Evolutionary conservation across 2,888 invertebrate genomes (phyloP), one percentile per base, ranked within the genome.

Genomic region (Hemithea aestivaria): DNA sequence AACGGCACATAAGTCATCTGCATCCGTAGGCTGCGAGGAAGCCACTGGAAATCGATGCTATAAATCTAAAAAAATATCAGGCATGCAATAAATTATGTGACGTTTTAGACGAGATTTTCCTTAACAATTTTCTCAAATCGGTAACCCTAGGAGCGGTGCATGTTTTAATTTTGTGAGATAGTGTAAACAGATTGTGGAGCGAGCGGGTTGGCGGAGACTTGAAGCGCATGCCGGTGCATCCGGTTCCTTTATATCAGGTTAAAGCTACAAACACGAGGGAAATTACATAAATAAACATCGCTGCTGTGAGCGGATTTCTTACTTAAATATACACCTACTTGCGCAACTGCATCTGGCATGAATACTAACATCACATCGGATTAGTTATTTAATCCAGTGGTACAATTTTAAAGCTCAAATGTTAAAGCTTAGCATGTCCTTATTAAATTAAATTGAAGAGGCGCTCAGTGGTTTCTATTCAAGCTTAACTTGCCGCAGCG

Each of bases 141-240:
- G 12, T 21, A 37, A n/a, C 41, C 36, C 41, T 50, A 49, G 57
- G 44, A 47, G 50, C 62, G 62, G 51, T 68, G 60, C 65, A 66
- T 65, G 71, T 72, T 76, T 72, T 73, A 68, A 70, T 67, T 71
- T 68, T 52, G 62, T 64, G 63, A 55, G 59, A 56, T 63, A 61
- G 44, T 66, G 63, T 77, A 78, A 77, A 79, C 75, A 78, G 57
- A 62, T 56, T 68, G 59, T 55, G 47, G 57, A 70, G 69, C 71
- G 57, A 70, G 69, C 71, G 61, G 55, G 46, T 53, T 58, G 51
- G 56, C 53, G 53, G 53, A 47, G 50, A 45, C 38, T 51, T 47
- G 52, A 42, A 48, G 45, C 51, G 48, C 48, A 42, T 42, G 36
- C 26, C 41, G 33, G 33, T 42, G 41, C 41, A 42, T 42, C 41